Base-by-base conservation (phyloP, 2,888 invertebrate genomes). In the Sipunculus nudus region DNA sequence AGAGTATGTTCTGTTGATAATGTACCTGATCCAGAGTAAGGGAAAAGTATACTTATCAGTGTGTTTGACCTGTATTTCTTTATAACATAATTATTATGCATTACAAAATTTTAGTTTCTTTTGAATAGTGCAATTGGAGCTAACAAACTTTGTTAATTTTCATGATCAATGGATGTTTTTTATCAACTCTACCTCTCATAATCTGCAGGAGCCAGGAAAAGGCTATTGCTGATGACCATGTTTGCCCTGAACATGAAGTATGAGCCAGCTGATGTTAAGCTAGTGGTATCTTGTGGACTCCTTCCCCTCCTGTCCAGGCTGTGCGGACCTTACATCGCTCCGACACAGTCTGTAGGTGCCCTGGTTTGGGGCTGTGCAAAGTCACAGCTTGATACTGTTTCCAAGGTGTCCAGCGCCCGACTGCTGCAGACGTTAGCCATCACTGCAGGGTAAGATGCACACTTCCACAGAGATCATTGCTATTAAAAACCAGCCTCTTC, bases 191-290 rank as follows among this genome's bases (percentile, higher is more conserved):
- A 19, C 60, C 40, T 60, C n/a, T 59, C 65, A 48, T 52, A 58
- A 53, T 59, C 49, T 19, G 61, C 68, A 80, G 81, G 76, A 45
- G 71, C 76, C 0, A 68, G 83, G 57, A 83, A 84, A 55, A 84
- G 86, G 47, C 73, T 87, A 49, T 78, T 86, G 59, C 77, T 87
- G 46, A 78, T 87, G 35, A 86, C 86, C 0, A 80, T 88, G 8
- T 88, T 88, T 76, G 86, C 87, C 3, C 76, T 88, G 63, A 88
- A 87, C 74, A 85, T 86, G 8, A 84, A 85, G 61, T 88, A 87
- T 74, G 83, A 86, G 64, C 85, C 88, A 0, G 83, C 84, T 53
- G 88, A 89, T 77, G 81, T 89, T 31, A 84, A 84, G n/a, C 83
- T 88, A 40, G 86, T 87, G 1, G 87, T 88, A 8, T 86, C 86